Evolutionary conservation across 2,888 invertebrate species (phyloP), one percentile per base, ranked within the genome.

Genomic region (Nymphalis c-album): DNA sequence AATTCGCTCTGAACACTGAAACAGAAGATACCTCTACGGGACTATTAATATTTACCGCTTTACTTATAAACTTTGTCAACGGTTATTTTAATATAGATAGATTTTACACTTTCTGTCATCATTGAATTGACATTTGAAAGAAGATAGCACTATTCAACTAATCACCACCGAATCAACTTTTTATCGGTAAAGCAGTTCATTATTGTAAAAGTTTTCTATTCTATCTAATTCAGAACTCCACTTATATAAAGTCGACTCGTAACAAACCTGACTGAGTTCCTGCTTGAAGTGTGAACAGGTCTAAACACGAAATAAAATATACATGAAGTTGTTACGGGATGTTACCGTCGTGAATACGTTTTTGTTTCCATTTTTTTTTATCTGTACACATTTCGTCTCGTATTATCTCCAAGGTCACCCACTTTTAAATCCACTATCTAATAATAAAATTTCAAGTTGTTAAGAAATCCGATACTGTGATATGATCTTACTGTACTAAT

Each of bases 391-490:
- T 71, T 64, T 64, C 55, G 55, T 62, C 62, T 67, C 61, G 51
- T 58, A 47, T 68, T 65, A 57, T 71, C 62, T 62, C 57, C 64
- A 67, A 69, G 71, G 71, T 59, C 66, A 65, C 45, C 70, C 53
- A 63, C 61, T 70, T 65, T 63, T 62, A 60, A 68, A 63, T 68
- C 68, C 63, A 65, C 64, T 70, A 60, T 70, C 63, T 60, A 46
- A 63, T 63, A 65, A 63, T 63, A 63, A 63, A 65, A 59, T 62
- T 71, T 66, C 48, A 57, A 59, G 66, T 64, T 58, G 64, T 35
- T 67, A 67, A 69, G 71, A 67, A 69, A 71, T 71, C 45, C 69
- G 71, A 71, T 68, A 70, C 65, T 50, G 47, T 10, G 48, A 61
- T 66, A 66, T 70, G 63, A 65, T 71, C 68, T 71, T 63, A 31